Percentiles rank a stretch among this genome's conserved stretches.
These are phyloP conservation scores for Fundulus diaphanus DNA, from an alignment of 2,797 vertebrate species.

Conservation along the genomic window DNA sequence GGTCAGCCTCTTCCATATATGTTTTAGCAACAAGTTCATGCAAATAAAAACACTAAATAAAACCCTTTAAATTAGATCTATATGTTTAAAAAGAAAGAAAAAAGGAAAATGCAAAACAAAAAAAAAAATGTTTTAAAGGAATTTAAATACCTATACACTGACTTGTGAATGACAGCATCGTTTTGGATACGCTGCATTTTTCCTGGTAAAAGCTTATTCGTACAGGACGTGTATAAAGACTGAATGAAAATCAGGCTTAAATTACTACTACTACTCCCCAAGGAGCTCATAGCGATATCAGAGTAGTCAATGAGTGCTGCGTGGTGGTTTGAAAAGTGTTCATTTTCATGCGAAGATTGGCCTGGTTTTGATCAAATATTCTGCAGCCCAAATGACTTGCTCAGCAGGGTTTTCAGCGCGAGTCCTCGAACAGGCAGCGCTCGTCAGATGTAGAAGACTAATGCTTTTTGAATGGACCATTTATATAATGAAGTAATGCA, in stretches of 20 bases:
- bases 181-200: too few relatives aligned
- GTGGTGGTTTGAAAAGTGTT: slow-evolving; percentile 31
- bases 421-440: slow-evolving; percentile 51
- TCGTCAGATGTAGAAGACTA: slow-evolving; percentile 57
- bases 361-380: slow-evolving; percentile 59
- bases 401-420: slow-evolving; percentile 52
- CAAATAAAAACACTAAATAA: background rate
- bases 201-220: background rate
- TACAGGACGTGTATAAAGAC: background rate
- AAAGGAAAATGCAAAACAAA: too few relatives aligned
- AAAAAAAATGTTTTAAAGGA: background rate
- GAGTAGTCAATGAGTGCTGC: slow-evolving; percentile 34
- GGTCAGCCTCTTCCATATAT: slow-evolving; percentile 24
- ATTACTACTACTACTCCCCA: slow-evolving; percentile 33
- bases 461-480: slow-evolving; percentile 55
- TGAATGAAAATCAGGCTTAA: slow-evolving; percentile 28
- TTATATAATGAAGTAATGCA: slow-evolving; percentile 58
- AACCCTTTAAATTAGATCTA: too few relatives aligned
- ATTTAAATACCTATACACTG: background rate
- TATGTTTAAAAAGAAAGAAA: too few relatives aligned
- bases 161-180: background rate
- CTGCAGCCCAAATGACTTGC: slow-evolving; percentile 53
- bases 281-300: slow-evolving; percentile 28
- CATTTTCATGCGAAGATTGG: slow-evolving; percentile 49
- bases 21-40: background rate